phyloP scores from a whole-genome alignment of 2,113 vertebrate genomes.

The Archocentrus centrarchus region DNA sequence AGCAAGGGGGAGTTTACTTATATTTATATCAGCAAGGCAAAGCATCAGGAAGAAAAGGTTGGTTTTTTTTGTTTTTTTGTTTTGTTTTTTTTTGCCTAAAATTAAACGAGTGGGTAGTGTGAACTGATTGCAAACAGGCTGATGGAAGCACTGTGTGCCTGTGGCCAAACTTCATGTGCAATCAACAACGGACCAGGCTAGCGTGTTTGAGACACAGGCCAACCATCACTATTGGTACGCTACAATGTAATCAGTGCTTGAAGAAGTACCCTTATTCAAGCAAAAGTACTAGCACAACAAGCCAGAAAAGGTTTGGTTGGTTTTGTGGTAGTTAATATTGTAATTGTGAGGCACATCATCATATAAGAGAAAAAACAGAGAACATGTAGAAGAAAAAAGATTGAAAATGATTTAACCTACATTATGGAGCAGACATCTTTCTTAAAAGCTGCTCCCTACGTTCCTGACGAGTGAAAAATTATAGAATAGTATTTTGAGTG shows the following conservation, averaged over 20 bases:
- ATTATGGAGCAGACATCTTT: not conserved
- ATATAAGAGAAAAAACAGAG: not conserved
- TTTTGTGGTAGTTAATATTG: not conserved
- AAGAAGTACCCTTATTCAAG: not conserved
- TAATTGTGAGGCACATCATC: not conserved
- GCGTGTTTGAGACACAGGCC: not conserved
- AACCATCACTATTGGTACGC: not conserved
- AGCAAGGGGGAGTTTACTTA: not conserved
- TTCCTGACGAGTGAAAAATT: not conserved
- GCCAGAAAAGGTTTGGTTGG: not conserved
- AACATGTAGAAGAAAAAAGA: too few relatives aligned
- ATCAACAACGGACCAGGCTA: conserved; percentile 6
- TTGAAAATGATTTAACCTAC: too few relatives aligned
- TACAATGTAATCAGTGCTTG: not conserved
- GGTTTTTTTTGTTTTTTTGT: too few relatives aligned
- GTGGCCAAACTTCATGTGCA: not conserved
- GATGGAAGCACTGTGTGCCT: not conserved
- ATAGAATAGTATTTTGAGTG: not conserved
- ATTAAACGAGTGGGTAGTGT: not conserved
- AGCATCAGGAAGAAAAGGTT: not conserved
- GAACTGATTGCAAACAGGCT: conserved; percentile 4
- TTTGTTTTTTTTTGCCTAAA: not conserved
- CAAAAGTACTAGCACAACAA: not conserved
- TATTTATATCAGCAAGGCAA: not conserved
- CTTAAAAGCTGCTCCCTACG: not conserved